Base-by-base conservation (phyloP, 2,113 vertebrate species). In the Apistogramma diplotaenia region DNA sequence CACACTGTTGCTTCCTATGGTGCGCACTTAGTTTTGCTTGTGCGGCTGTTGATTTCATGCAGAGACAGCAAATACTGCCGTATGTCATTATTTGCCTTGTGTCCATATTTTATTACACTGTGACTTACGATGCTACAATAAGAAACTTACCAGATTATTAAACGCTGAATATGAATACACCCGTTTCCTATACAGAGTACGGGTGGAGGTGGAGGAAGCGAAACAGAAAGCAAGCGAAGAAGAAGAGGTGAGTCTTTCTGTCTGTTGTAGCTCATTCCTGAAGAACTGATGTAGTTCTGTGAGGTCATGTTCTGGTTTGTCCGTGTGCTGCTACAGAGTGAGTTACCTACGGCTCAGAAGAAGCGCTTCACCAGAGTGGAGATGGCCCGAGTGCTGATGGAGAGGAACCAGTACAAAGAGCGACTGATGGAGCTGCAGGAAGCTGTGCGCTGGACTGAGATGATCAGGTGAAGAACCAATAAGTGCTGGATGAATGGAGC, bases 351-450 rank as follows among this genome's bases (percentile, higher is more conserved):
- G 54, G 97, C 98, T 1, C 98, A 99, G 94, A 97, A 97, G 76
- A 96, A 97, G 18, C 96, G 98, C 56, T 99, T 99, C 93, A 99
- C 98, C 0, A 94, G 98, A 0, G 97, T 99, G 83, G 98, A 99
- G 91, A 99, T 99, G 98, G 98, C 98, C 1, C 93, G 98, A 0
- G 98, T 99, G 56, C 95, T 99, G 60, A 99, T 99, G 98, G 98
- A 99, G 77, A 96, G 98, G 46, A 99, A 99, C 89, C 98, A 99
- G 74, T 99, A 99, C 92, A 99, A 99, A 78, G 98, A 99, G 90
- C 94, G 98, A 57, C 91, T 99, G 76, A 99, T 99, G 98, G 98
- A 99, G 93, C 95, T 99, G 4, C 98, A 99, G 93, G 98, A 99
- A 83, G 98, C 98, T 0, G 98, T 99, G 88, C 89, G 98, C 93